Evolutionary conservation across 1,140 invertebrate species (phyloP), one percentile per base, ranked within the genome.

Genomic region (Drosophila grimshawi): DNA sequence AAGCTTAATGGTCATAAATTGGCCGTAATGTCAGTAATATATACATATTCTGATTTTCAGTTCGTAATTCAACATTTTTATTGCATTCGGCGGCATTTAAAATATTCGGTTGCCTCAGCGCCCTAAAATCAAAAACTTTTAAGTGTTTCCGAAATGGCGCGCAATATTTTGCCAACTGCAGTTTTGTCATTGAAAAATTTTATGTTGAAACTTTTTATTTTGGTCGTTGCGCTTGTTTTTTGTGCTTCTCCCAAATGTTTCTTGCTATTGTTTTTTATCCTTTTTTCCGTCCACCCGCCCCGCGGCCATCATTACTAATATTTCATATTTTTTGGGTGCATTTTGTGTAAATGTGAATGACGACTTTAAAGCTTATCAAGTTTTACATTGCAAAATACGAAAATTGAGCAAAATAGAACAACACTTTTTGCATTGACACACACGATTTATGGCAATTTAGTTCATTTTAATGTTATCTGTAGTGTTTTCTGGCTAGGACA

Each of bases 111-210:
- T 19, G 19, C 19, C 19, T 19, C 30, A 33, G n/a, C 19, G 43
- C 71, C 41, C 35, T 57, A 37, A 69, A 69, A 55, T 19, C 37
- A 11, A 51, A 59, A 72, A 65, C 35, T 73, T 73, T 73, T 73
- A 68, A 73, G 70, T 73, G 70, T 73, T 73, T 73, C 70, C 70
- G 70, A 73, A 73, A 73, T 67, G 63, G 48, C 56, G 48, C 74
- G 55, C 61, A 76, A 60, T 71, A 66, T 66, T 71, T 72, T 37
- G 19, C 52, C 49, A 76, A 76, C 59, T 77, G 75, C 70, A 74
- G 70, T 68, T 77, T 52, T 68, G 70, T 77, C 53, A 74, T 74
- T 77, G 75, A 74, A 80, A 52, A 74, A 64, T 59, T 80, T 62
- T 62, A 62, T 78, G 70, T 61, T 45, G 33, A 45, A 51, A 60